These are phyloP conservation scores for Eristalis pertinax DNA, from an alignment of 2,888 invertebrate genomes.

Conservation along the genomic window DNA sequence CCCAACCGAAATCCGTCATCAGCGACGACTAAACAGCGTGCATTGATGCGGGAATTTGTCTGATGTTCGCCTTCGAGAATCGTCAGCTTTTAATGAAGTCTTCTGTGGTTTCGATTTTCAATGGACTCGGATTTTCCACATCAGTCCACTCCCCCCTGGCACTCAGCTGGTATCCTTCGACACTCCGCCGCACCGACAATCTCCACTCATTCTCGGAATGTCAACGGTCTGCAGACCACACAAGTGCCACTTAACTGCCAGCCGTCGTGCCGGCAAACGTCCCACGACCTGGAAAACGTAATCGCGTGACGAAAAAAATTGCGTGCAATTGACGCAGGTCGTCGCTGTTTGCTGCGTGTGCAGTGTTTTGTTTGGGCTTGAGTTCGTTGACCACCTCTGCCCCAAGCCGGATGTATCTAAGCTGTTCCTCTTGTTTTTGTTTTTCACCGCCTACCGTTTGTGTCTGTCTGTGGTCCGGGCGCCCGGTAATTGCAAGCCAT, in stretches of 20 bases:
- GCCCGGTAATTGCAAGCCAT: conserved; percentile 49
- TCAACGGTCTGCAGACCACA: background rate
- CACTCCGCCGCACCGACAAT: background rate
- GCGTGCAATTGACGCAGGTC: background rate
- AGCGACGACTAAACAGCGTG: too few species aligned
- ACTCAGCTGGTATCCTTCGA: background rate
- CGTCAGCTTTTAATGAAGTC: too few species aligned
- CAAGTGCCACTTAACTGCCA: background rate
- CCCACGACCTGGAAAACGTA: background rate
- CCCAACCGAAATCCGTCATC: too few species aligned
- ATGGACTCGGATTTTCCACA: too few species aligned
- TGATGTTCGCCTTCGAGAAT: too few species aligned
- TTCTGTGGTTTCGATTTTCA: too few species aligned
- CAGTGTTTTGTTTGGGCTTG: background rate
- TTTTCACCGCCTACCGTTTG: background rate
- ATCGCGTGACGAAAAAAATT: background rate
- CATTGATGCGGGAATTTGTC: too few species aligned
- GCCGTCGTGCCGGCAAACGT: background rate
- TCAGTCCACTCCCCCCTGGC: too few species aligned
- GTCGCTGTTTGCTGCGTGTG: background rate
- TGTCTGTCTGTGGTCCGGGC: background rate
- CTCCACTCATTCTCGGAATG: background rate
- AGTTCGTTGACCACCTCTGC: background rate
- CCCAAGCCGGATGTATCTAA: background rate
- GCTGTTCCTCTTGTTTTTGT: background rate